phyloP scores from a whole-genome alignment of 2,888 invertebrate species.

The Cantharis lateralis region DNA sequence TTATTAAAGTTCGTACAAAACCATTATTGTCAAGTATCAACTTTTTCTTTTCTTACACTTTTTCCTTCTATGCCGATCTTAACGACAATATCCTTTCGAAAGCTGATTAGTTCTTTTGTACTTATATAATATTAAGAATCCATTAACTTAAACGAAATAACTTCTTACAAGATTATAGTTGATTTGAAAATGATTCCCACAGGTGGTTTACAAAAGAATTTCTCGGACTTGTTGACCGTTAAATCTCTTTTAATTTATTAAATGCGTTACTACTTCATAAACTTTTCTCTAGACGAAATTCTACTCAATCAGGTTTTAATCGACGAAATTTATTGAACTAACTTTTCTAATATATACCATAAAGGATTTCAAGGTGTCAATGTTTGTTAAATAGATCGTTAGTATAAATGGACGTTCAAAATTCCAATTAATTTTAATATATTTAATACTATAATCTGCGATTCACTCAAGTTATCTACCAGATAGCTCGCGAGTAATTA shows the following conservation, averaged over 20 bases:
- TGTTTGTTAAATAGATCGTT: neutral
- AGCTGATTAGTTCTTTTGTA: too few relatives aligned
- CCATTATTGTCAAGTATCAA: too few relatives aligned
- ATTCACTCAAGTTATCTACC: neutral
- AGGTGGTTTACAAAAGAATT: neutral
- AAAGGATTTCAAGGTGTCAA: neutral
- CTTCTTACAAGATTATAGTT: neutral
- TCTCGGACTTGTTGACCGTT: neutral
- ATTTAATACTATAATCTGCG: neutral
- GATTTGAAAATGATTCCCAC: neutral
- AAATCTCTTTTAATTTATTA: neutral
- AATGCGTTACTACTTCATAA: neutral
- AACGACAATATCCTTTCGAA: too few relatives aligned
- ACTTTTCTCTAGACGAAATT: neutral
- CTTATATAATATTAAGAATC: neutral
- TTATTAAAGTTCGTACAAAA: too few relatives aligned
- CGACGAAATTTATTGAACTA: neutral
- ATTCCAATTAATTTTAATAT: neutral
- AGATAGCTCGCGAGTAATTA: neutral
- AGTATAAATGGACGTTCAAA: neutral
- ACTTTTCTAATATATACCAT: neutral
- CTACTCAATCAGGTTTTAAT: neutral
- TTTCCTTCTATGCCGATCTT: too few relatives aligned
- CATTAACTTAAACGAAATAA: neutral
- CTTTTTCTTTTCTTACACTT: too few relatives aligned